Evolutionary conservation across 2,888 invertebrate species (phyloP).

Genomic region (Rhopalosiphum nymphaeae): DNA sequence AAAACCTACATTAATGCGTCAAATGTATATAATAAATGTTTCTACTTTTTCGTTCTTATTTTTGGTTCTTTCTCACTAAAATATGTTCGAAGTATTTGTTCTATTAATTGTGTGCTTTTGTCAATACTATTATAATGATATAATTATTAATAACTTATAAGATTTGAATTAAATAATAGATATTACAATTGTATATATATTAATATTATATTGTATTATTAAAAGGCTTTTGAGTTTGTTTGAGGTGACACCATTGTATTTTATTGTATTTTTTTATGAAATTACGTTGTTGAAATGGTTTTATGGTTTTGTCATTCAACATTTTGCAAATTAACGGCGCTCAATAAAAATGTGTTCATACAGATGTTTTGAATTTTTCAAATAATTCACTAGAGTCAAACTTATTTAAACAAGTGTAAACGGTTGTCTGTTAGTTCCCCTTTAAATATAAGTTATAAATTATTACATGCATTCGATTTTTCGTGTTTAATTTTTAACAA

Average conservation of each 20-base stretch:
- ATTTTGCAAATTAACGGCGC: background rate
- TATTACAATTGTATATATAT: background rate
- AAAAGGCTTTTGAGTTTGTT: background rate
- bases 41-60: background rate
- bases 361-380: constrained; percentile 25
- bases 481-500: constrained; percentile 13
- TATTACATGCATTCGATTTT: background rate
- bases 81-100: background rate
- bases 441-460: background rate
- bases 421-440: background rate
- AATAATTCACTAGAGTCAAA: constrained; percentile 1
- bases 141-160: background rate
- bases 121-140: background rate
- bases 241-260: background rate
- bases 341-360: background rate
- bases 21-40: constrained; percentile 24
- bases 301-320: background rate
- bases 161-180: background rate
- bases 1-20: background rate
- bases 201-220: background rate
- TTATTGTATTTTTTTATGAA: constrained; percentile 6
- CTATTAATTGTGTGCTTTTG: background rate
- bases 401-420: constrained; percentile 53
- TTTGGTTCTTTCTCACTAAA: background rate
- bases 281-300: background rate